Percentiles rank a stretch among this genome's conserved stretches.
Conservation (phyloP, 2,113 vertebrate species). For the Eudyptes chrysolophus region DNA sequence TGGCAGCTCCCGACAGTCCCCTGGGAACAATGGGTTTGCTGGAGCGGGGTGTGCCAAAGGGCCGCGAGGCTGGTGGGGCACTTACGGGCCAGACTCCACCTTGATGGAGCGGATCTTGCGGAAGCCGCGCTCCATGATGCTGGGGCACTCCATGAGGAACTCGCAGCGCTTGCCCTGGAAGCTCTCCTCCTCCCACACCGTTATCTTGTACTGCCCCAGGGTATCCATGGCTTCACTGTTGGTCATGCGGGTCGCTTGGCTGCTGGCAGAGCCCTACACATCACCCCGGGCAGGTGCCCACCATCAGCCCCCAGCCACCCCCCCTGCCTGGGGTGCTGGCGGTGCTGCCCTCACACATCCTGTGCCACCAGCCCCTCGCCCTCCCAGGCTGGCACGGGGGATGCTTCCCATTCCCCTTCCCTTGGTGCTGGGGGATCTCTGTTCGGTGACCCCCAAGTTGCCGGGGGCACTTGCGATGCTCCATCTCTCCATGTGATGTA, state of each 20-base stretch:
- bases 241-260: conserved; percentile 78
- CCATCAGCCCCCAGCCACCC: background rate
- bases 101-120: conserved; percentile 95
- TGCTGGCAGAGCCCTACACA: background rate
- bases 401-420: background rate
- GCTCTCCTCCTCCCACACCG: conserved; percentile 94
- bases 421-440: background rate
- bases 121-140: conserved; percentile 92
- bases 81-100: conserved; percentile 94
- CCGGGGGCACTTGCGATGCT: background rate
- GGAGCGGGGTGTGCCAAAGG: background rate
- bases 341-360: background rate
- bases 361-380: fast-evolving
- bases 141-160: conserved; percentile 92
- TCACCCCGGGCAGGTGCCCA: background rate
- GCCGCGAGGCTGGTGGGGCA: background rate
- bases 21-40: background rate
- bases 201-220: conserved; percentile 89
- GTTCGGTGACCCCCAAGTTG: background rate
- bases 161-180: conserved; percentile 95
- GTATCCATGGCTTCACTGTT: conserved; percentile 90
- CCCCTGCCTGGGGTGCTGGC: fast-evolving
- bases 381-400: background rate
- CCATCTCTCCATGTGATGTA: background rate
- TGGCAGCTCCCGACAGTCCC: background rate